These are phyloP conservation scores for Xenopus laevis DNA, from an alignment of 2,113 vertebrate genomes.

Conservation along the genomic window DNA sequence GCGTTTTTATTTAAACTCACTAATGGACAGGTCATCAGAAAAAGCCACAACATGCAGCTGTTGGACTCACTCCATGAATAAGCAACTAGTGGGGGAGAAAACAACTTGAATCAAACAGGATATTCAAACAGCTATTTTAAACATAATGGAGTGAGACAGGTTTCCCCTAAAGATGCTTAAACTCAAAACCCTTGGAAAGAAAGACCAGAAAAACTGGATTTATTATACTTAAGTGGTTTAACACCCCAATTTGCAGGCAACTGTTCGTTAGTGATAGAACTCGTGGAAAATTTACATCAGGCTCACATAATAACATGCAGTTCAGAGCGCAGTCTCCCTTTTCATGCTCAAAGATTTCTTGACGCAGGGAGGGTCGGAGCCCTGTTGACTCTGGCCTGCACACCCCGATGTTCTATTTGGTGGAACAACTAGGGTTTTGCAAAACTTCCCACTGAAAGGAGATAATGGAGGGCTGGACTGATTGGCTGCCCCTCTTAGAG, in stretches of 20 bases:
- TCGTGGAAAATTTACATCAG: slow-evolving; percentile 21
- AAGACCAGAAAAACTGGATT: slow-evolving; percentile 3
- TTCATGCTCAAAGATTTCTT: slow-evolving; percentile 15
- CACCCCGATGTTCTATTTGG: slow-evolving; percentile 46
- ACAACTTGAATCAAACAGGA: not conserved
- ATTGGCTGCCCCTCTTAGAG: slow-evolving; percentile 50
- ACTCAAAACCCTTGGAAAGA: slow-evolving; percentile 37
- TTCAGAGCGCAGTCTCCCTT: slow-evolving; percentile 18
- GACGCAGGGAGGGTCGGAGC: slow-evolving; percentile 41
- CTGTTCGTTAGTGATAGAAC: slow-evolving; percentile 4
- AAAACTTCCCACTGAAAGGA: slow-evolving; percentile 28
- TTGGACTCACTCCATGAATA: not conserved
- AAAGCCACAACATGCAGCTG: slow-evolving; percentile 16
- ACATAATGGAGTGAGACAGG: too few relatives aligned
- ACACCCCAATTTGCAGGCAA: slow-evolving; percentile 9
- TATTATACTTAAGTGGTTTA: not conserved
- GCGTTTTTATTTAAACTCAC: slow-evolving; percentile 4
- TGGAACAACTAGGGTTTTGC: slow-evolving; percentile 31
- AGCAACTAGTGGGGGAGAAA: slow-evolving; percentile 4
- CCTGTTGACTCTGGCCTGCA: slow-evolving; percentile 49
- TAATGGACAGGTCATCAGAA: slow-evolving; percentile 13
- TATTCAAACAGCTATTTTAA: not conserved
- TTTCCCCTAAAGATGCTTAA: not conserved
- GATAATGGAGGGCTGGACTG: slow-evolving; percentile 48
- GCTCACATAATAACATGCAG: slow-evolving; percentile 56